These are phyloP conservation scores for Agelaius tricolor DNA, from an alignment of 2,113 vertebrate genomes.

Conservation along the genomic window DNA sequence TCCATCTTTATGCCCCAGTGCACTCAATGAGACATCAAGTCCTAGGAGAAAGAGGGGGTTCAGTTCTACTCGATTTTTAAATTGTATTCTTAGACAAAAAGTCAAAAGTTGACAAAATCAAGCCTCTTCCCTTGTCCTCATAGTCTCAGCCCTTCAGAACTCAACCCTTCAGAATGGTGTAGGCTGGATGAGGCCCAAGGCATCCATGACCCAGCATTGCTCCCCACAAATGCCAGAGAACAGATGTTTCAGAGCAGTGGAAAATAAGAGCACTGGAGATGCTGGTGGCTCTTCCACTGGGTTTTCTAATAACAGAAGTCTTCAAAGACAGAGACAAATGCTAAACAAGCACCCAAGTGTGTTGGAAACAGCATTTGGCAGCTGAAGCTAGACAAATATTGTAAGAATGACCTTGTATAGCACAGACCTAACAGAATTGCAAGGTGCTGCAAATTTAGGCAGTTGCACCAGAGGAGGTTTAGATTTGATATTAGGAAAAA, in stretches of 20 bases:
- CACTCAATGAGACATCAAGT: background rate
- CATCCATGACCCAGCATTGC: background rate
- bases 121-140: background rate
- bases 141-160: background rate
- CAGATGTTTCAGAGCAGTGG: rapidly evolving
- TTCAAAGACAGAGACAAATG: background rate
- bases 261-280: background rate
- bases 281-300: background rate
- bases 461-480: background rate
- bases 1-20: background rate
- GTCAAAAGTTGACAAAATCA: background rate
- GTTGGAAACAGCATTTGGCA: background rate
- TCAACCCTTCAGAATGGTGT: background rate
- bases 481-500: background rate
- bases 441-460: background rate
- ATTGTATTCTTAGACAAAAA: background rate
- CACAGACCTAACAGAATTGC: background rate
- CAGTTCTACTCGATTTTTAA: background rate
- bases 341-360: background rate
- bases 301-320: background rate
- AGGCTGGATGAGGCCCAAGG: background rate
- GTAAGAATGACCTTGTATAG: background rate
- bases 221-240: rapidly evolving
- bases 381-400: background rate
- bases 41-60: background rate